Evolutionary conservation across 2,888 invertebrate genomes (phyloP), one percentile per base, ranked within the genome.

Genomic region (Watsonalla cultraria): DNA sequence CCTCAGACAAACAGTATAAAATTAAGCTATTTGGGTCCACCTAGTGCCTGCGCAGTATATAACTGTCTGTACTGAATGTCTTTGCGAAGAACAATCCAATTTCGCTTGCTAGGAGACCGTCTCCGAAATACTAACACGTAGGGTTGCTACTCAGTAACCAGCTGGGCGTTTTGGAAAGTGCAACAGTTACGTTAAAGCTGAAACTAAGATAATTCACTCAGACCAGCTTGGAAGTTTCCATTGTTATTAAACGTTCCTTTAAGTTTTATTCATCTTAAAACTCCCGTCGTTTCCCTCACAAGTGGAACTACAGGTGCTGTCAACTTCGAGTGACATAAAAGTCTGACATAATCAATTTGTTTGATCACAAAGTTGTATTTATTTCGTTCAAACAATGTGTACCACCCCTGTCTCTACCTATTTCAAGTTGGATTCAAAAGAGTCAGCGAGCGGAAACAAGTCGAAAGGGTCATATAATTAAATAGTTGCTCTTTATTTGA

Each of bases 401-500:
- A 6, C 15, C 49, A 49, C 37, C 49, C 49, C 49, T 49, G 37
- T 11, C 51, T 13, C n/a, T 14, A 49, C 54, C 59, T 54, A 54
- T 56, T 56, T 54, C 54, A 57, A 58, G 64, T 68, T 55, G 60
- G 60, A 72, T 68, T 70, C 74, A 70, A 74, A 72, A 68, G 70
- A 68, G 56, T 62, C 69, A 68, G 60, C 58, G 68, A 57, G 62
- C 64, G 71, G 71, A 73, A 75, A 69, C 62, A 48, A 49, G 54
- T 66, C 51, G 56, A 58, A 67, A 58, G 64, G 71, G 68, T 60
- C 64, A 68, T 66, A 73, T 73, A 75, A 76, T 75, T 75, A 74
- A 75, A 75, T 76, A 73, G 72, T 75, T 75, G 68, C 64, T 65
- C 67, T 68, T 64, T 67, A 68, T 66, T 68, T 65, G 65, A 61